Conservation (phyloP, 2,797 vertebrate genomes). For the Poecile montanus region DNA sequence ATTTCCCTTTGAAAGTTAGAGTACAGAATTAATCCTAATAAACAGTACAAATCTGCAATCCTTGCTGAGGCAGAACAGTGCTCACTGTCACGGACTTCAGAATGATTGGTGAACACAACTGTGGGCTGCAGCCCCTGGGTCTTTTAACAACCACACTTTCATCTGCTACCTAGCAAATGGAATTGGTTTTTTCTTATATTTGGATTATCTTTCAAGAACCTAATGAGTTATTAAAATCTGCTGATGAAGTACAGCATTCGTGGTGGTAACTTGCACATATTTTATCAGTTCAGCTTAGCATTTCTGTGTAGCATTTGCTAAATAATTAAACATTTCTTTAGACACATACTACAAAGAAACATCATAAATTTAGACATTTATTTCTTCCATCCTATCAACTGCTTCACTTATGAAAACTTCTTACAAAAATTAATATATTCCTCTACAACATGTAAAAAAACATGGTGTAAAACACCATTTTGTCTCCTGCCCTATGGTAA, state of each 20-base stretch:
- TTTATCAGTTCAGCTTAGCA: background rate
- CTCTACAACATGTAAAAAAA: no score
- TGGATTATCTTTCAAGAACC: background rate
- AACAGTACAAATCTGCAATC: background rate
- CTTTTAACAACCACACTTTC: background rate
- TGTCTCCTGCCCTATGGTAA: background rate
- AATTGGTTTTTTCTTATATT: background rate
- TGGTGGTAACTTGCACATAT: background rate
- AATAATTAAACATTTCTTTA: background rate
- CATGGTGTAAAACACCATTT: background rate
- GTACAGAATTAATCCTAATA: constrained; percentile 7
- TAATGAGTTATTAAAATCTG: background rate
- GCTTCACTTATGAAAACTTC: background rate
- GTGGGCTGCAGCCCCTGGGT: background rate
- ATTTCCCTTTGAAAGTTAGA: constrained; percentile 46
- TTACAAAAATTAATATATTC: background rate
- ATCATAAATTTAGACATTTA: background rate
- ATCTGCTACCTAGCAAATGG: background rate
- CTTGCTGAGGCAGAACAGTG: background rate
- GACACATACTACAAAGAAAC: background rate
- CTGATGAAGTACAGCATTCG: background rate
- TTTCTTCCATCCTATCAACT: background rate
- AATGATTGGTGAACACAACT: background rate
- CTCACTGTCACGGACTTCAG: background rate
- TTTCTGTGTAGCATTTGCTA: background rate